Conservation (phyloP, 2,113 vertebrate genomes). For the Grammomys surdaster region DNA sequence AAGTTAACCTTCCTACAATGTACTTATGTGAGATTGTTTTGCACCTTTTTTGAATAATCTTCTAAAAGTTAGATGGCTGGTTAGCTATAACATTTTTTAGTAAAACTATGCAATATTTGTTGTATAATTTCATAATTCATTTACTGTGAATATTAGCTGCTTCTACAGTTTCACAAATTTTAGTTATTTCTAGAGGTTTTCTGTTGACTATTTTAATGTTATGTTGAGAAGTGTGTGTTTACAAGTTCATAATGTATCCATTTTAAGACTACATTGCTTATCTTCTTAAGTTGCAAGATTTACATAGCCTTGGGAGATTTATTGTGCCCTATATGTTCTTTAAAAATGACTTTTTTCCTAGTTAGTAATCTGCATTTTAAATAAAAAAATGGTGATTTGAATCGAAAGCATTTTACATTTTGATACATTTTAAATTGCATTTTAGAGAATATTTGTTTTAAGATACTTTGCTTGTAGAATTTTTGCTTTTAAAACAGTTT, state of each 20-base stretch:
- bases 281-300: background rate
- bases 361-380: background rate
- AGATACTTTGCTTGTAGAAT: background rate
- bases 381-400: background rate
- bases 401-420: conserved; percentile 16
- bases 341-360: background rate
- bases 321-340: background rate
- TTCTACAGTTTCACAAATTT: background rate
- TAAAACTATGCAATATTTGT: background rate
- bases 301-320: background rate
- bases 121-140: background rate
- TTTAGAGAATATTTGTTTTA: background rate
- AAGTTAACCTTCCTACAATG: background rate
- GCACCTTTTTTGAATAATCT: background rate
- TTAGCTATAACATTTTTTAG: background rate
- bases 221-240: background rate
- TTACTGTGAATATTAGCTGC: background rate
- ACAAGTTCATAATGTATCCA: background rate
- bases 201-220: background rate
- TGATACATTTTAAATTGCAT: background rate
- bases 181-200: background rate
- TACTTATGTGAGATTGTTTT: background rate
- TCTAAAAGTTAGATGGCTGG: background rate
- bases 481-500: background rate
- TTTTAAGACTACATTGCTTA: background rate